phyloP scores from a whole-genome alignment of 2,888 invertebrate species.

The Lithophane leautieri region DNA sequence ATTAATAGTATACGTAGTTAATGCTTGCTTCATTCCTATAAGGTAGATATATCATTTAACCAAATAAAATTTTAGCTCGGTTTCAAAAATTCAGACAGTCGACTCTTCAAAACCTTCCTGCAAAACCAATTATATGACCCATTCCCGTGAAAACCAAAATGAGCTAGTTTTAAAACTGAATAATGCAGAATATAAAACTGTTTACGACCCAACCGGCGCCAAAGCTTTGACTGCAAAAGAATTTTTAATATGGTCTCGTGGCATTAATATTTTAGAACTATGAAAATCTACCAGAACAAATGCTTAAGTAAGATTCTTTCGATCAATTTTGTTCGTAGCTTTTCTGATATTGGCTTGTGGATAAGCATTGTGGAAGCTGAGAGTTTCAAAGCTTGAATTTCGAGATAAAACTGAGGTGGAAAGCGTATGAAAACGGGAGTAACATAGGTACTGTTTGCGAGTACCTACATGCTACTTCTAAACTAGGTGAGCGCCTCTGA shows the following conservation, averaged over 20 bases:
- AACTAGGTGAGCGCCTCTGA: constrained; percentile 34
- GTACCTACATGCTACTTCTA: constrained; percentile 24
- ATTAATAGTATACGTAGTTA: too few species aligned
- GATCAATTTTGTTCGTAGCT: constrained; percentile 29
- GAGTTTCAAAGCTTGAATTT: constrained; percentile 36
- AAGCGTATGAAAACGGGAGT: constrained; percentile 25
- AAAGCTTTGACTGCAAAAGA: constrained; percentile 30
- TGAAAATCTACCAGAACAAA: constrained; percentile 35
- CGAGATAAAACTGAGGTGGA: constrained; percentile 38
- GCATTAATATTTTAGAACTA: constrained; percentile 46
- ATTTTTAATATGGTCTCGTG: constrained; percentile 37
- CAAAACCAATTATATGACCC: constrained; percentile 7
- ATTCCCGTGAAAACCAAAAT: constrained; percentile 2
- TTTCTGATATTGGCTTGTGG: constrained; percentile 46
- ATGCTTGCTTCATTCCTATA: too few species aligned
- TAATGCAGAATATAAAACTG: constrained; percentile 41
- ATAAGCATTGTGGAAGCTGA: constrained; percentile 28
- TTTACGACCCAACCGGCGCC: constrained; percentile 23
- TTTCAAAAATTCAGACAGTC: neutral
- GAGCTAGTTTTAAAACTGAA: constrained; percentile 32
- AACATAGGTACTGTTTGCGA: constrained; percentile 32
- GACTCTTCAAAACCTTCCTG: neutral
- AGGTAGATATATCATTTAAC: neutral
- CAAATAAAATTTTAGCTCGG: neutral
- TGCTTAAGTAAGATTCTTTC: constrained; percentile 33